Evolutionary conservation across 2,113 vertebrate species (phyloP).

Genomic region (Cricetomys ansorgei): DNA sequence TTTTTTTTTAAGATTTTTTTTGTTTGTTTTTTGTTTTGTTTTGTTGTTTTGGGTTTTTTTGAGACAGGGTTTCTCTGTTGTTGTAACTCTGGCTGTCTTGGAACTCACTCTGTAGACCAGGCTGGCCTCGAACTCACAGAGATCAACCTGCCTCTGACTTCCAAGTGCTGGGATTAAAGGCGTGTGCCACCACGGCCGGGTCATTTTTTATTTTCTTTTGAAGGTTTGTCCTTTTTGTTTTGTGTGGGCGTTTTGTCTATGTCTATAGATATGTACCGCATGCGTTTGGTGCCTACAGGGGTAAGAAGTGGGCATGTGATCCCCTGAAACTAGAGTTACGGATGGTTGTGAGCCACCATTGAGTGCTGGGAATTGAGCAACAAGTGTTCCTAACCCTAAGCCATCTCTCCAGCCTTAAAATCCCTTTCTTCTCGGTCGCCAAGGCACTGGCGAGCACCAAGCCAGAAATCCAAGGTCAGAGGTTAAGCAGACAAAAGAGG

Average conservation of each 20-base stretch:
- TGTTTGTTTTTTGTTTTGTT: too few species aligned
- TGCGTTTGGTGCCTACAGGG: background rate
- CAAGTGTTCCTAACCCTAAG: background rate
- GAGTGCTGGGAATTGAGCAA: background rate
- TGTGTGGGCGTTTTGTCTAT: background rate
- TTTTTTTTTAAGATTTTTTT: background rate
- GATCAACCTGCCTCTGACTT: too few species aligned
- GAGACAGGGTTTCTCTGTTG: too few species aligned
- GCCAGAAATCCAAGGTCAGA: accelerated
- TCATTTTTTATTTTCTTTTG: too few species aligned
- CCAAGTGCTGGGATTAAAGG: too few species aligned
- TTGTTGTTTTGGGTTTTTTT: too few species aligned
- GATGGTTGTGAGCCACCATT: background rate
- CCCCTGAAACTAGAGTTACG: background rate
- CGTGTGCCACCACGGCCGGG: too few species aligned
- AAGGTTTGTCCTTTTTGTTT: background rate
- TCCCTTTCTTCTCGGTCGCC: background rate
- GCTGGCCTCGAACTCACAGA: too few species aligned
- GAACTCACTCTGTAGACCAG: too few species aligned
- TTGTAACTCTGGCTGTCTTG: too few species aligned
- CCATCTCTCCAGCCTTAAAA: background rate
- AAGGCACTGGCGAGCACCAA: accelerated
- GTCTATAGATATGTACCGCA: background rate
- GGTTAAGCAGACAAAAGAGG: too few species aligned
- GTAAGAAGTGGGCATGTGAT: background rate